A percentile compares a stretch with the other conserved stretches of the same genome.
Conservation (phyloP, 2,888 invertebrate species). For the Sialis fuliginosa region DNA sequence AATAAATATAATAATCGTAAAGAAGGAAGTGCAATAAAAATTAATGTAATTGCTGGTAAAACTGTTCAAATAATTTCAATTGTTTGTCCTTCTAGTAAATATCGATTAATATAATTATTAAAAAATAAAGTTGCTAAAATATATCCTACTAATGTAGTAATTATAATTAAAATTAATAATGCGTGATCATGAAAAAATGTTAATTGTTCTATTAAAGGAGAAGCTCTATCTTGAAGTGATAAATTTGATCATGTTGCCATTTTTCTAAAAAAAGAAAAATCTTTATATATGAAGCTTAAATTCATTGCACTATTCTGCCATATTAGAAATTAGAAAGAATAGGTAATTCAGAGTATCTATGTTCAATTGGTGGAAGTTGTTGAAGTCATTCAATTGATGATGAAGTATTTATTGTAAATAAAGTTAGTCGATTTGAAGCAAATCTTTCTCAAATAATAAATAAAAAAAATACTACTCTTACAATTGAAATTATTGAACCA, state of each 20-base stretch:
- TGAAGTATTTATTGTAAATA: constrained; percentile 30
- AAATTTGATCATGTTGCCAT: constrained; percentile 39
- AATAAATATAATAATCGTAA: constrained; percentile 38
- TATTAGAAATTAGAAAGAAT: constrained; percentile 41
- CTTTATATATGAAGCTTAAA: constrained; percentile 51
- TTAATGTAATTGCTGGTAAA: constrained; percentile 37
- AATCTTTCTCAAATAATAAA: constrained; percentile 44
- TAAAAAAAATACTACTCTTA: constrained; percentile 38
- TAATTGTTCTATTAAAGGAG: constrained; percentile 47
- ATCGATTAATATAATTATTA: constrained; percentile 38
- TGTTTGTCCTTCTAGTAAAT: constrained; percentile 35
- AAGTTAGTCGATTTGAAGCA: constrained; percentile 29
- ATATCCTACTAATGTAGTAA: constrained; percentile 38
- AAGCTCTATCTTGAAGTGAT: constrained; percentile 38
- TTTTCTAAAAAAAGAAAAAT: constrained; percentile 39
- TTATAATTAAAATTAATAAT: constrained; percentile 40
- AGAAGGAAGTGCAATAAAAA: constrained; percentile 44
- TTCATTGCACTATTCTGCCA: constrained; percentile 43
- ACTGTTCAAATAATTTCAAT: constrained; percentile 49
- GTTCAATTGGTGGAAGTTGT: constrained; percentile 36
- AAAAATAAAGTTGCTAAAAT: constrained; percentile 34
- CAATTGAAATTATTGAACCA: constrained; percentile 43
- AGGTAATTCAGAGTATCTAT: constrained; percentile 38
- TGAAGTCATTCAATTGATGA: constrained; percentile 45
- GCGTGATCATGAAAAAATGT: constrained; percentile 44